Percentiles rank a stretch among this genome's conserved stretches.
Conservation (phyloP, 2,797 vertebrate species). For the Peromyscus aztecus region DNA sequence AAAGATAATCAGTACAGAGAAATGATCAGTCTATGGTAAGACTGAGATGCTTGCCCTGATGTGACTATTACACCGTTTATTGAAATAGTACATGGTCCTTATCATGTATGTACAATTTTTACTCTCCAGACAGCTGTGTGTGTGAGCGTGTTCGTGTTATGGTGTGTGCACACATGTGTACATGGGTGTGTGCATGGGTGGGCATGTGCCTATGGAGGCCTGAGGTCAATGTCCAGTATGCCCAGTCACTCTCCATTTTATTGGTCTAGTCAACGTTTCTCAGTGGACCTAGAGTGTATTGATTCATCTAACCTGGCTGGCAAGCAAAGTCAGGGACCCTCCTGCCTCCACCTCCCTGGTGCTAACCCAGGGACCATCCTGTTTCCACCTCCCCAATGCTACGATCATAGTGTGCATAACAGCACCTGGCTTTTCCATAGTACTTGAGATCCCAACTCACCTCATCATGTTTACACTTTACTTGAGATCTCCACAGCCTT, state of each 20-base stretch:
- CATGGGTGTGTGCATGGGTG: not conserved
- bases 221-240: not conserved
- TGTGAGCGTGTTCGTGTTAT: too few species aligned
- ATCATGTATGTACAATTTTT: not conserved
- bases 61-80: not conserved
- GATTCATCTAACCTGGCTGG: not conserved
- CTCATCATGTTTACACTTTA: not conserved
- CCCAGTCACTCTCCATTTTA: not conserved
- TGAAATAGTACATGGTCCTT: not conserved
- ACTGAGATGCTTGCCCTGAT: not conserved
- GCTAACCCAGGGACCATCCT: not conserved
- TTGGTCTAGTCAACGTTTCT: not conserved
- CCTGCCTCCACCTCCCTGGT: too few species aligned
- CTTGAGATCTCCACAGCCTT: not conserved
- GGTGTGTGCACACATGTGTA: not conserved
- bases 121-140: not conserved
- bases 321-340: not conserved
- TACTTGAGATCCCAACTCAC: not conserved
- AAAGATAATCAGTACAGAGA: not conserved
- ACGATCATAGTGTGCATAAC: too few species aligned
- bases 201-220: not conserved
- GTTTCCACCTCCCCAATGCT: too few species aligned
- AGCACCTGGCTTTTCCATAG: not conserved
- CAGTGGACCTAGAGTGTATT: not conserved
- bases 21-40: not conserved